Evolutionary conservation across 1,140 invertebrate species (phyloP).

Genomic region (Drosophila carrolli): DNA sequence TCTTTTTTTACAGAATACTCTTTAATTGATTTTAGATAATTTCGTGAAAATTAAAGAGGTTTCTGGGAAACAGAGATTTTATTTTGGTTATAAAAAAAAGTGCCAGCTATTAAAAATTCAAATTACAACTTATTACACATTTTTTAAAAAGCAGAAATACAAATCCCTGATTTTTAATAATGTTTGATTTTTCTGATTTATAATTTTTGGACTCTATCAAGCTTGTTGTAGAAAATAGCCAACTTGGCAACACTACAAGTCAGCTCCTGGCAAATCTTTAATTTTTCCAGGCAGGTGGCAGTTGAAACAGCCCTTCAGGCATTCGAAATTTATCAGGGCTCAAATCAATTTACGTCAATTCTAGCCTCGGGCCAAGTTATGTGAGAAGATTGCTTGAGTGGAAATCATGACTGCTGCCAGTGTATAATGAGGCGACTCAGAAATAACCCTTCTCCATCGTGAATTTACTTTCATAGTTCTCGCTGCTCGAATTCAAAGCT

Average conservation of each 20-base stretch:
- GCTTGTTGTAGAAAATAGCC: neutral
- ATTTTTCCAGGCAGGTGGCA: conserved; percentile 63
- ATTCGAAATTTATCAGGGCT: conserved; percentile 57
- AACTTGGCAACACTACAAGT: conserved; percentile 1
- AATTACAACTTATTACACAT: too few species aligned
- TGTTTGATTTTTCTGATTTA: too few species aligned
- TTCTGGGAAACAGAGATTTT: too few species aligned
- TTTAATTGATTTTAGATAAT: too few species aligned
- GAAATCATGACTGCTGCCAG: conserved; percentile 31
- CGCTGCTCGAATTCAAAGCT: conserved; percentile 44
- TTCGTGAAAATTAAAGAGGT: too few species aligned
- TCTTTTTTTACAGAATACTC: too few species aligned
- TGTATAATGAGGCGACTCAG: conserved; percentile 60
- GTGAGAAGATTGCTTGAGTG: conserved; percentile 51
- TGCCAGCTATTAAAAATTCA: too few species aligned
- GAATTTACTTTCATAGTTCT: conserved; percentile 39
- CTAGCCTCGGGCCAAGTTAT: conserved; percentile 33
- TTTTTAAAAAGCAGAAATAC: too few species aligned
- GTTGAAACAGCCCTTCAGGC: conserved; percentile 21
- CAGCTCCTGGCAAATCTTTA: conserved; percentile 47
- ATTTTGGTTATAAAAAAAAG: too few species aligned
- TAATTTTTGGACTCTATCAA: neutral
- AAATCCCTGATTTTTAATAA: too few species aligned
- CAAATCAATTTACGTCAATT: conserved; percentile 76
- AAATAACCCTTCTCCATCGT: conserved; percentile 39